phyloP scores from a whole-genome alignment of 2,888 invertebrate species.

The Pomacea canaliculata region DNA sequence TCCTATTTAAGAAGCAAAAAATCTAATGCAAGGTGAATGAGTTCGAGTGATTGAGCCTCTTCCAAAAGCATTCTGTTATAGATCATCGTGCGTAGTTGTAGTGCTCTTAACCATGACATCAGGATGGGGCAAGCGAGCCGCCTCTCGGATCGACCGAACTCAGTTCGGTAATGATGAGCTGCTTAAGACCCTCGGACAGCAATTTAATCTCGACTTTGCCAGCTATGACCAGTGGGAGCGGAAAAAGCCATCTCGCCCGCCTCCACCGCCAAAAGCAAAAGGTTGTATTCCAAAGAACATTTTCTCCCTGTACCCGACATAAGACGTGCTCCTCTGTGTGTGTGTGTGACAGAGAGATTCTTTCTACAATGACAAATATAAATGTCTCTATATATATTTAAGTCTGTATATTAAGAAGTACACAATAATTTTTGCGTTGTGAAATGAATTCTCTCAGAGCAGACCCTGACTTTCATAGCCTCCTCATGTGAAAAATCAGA shows the following conservation, averaged over 20 bases:
- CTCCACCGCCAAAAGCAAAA: conserved; percentile 25
- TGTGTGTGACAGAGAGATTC: no score
- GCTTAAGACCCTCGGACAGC: conserved; percentile 51
- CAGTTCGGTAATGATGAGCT: conserved; percentile 57
- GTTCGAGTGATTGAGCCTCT: no score
- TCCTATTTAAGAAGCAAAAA: no score
- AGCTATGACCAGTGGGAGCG: conserved; percentile 61
- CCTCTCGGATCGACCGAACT: conserved; percentile 44
- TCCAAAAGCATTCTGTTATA: no score
- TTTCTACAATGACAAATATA: no score
- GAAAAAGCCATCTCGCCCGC: conserved; percentile 25
- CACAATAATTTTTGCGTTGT: no score
- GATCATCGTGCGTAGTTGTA: no score
- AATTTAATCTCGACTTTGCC: conserved; percentile 57
- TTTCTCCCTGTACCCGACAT: background rate
- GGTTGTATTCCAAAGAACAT: background rate
- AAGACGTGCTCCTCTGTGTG: no score
- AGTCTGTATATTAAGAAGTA: no score
- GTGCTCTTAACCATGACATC: conserved; percentile 34
- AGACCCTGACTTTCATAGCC: conserved; percentile 14
- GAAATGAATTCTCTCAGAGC: background rate
- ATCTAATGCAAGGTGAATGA: no score
- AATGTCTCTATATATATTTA: no score
- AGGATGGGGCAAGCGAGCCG: conserved; percentile 47
- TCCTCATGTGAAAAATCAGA: conserved; percentile 38